Base-by-base conservation (phyloP, 2,888 invertebrate species). In the Tanypteryx hageni region DNA sequence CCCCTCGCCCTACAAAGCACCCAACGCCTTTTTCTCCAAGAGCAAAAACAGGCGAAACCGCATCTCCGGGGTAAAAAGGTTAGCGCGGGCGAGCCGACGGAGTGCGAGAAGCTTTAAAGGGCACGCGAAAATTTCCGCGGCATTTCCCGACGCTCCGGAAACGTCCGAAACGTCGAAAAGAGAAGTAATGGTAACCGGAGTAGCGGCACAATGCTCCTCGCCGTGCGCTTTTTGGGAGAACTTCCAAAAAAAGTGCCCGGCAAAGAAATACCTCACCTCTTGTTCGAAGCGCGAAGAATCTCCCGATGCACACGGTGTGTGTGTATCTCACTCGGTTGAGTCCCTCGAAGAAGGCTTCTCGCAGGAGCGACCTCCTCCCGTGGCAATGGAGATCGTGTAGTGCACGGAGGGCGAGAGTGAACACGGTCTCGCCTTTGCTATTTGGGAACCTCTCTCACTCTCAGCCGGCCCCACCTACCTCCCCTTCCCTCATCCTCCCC, bases 331-430 rank as follows among this genome's bases (percentile, higher is more conserved):
- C 44, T 22, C 61, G 27, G 64, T 27, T 10, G 64, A 64, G 64
- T 68, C 44, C 27, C 27, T 76, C 14, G n/a, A 31, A 76, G 64
- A 61, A 11, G 64, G n/a, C 64, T 61, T 89, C 89, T 44, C 89
- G 31, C 61, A 61, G 61, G 61, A 31, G 44, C 76, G 76, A 76
- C 13, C 89, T 68, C 10, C 89, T 61, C 31, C 64, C 44, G 44
- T 27, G 89, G 86, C 86, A 61, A 86, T 86, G 58, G 83, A 83
- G 83, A 44, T 44, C 44, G 59, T 86, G 86, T 61, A 22, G 59
- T 59, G 64, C 89, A 89, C 89, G 64, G 58, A 89, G 61, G 89
- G 58, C 58, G 89, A 89, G 89, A 89, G 89, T 89, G 89, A 89
- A 89, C 89, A 64, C 89, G 89, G 44, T 27, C 76, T 76, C 44